Base-by-base conservation (phyloP, 2,888 invertebrate species). In the Hypercompe scribonia region DNA sequence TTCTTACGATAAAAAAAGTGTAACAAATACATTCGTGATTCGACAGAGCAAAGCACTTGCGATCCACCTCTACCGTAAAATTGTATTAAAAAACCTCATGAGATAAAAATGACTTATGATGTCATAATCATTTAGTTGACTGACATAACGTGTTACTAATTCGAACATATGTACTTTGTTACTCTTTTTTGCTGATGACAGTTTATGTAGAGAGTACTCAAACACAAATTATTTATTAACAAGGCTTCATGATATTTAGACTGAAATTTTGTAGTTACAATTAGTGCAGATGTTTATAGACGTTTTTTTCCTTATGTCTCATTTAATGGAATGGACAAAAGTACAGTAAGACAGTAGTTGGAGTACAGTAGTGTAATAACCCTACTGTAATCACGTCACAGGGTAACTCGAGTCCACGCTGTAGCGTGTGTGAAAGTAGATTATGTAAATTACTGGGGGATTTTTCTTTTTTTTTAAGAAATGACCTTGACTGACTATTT, bases 1-100 rank as follows among this genome's bases (percentile, higher is more conserved):
- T 54, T 18, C 21, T 13, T 39, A 54, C 61, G 65, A 71, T 70
- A 79, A 84, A 83, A 78, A 84, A 78, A 46, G 58, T 33, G 70
- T 78, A 77, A 81, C 84, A 83, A 73, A 81, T 75, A 74, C 73
- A 70, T 73, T 78, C 82, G 72, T 78, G 80, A 66, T 70, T 71
- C 64, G 64, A 58, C 65, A 63, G 67, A 68, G 50, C 68, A 63
- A 42, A 69, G 50, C 69, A 71, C 71, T 68, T 68, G 67, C 63
- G 46, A 63, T 69, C 71, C 63, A 81, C 61, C 61, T 83, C 66
- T 70, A 75, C 73, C 73, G 80, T 81, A 72, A 79, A 83, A 72
- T 72, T 73, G 54, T 68, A 68, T 70, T 72, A 75, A 80, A 61
- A 84, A 82, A 80, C 74, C 74, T 58, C n/a, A 28, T 39, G 24